Base-by-base conservation (phyloP, 2,888 invertebrate genomes). In the Allophyes oxyacanthae region DNA sequence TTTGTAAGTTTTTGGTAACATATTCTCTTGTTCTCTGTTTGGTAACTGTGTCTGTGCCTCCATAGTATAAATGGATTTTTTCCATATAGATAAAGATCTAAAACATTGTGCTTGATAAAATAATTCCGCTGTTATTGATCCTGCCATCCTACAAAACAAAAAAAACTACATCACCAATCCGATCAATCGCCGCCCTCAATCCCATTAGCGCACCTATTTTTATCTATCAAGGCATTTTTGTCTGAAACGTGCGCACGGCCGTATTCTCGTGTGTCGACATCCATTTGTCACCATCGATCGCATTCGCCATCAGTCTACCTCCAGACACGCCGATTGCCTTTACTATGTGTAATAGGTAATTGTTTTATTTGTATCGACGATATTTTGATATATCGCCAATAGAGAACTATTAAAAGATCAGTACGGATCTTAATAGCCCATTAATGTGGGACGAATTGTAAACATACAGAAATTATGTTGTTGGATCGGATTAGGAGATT, bases 281-380 rank as follows among this genome's bases (percentile, higher is more conserved):
- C 82, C 78, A 92, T 93, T 92, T 91, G 90, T 93, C 89, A 89
- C 77, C 84, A 90, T 90, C 89, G 90, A 89, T 89, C 89, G 82
- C 64, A 65, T 79, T 79, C 68, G 78, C 82, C 81, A 79, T 85
- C 81, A 79, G 73, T 81, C 84, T 72, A 64, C 75, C 65, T 77
- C 78, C 81, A 78, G 75, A 78, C 78, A 69, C 67, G 64, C 52
- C 64, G 63, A 64, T 64, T 71, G 72, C 70, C 70, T 72, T 68
- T 53, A 75, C 75, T 63, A 64, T 72, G 53, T 68, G 59, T 73
- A 62, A 64, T 49, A 55, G 54, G 64, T 56, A 73, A 77, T 77
- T 75, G 78, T 81, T 85, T 85, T 81, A 74, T 83, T 80, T 72
- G 56, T 52, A 49, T 53, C 14, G 51, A 55, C 69, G 57, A 72